These are phyloP conservation scores for Plecturocebus donacophilus DNA, from an alignment of 2,113 vertebrate genomes.

Conservation along the genomic window DNA sequence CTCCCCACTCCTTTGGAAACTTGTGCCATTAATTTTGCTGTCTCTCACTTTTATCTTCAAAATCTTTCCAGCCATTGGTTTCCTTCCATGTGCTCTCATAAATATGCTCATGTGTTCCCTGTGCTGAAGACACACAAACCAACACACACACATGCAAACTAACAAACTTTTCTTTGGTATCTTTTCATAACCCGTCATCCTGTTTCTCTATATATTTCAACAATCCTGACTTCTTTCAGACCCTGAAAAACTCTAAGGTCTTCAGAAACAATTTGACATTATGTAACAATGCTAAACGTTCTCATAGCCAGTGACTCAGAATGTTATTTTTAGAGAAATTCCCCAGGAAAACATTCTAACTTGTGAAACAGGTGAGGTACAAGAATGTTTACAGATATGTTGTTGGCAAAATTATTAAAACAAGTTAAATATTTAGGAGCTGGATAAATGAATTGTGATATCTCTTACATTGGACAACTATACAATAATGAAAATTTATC, in stretches of 20 bases:
- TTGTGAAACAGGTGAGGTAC: neutral
- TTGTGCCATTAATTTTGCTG: neutral
- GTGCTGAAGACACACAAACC: neutral
- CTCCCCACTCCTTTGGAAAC: neutral
- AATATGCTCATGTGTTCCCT: neutral
- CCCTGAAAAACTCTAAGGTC: neutral
- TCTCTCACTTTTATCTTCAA: slow-evolving; percentile 6
- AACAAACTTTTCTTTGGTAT: neutral
- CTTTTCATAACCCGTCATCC: neutral
- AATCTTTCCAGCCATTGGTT: neutral
- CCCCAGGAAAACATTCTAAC: neutral
- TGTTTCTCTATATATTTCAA: neutral
- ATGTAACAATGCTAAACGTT: neutral
- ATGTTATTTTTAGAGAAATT: neutral
- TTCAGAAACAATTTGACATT: neutral
- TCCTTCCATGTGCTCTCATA: neutral
- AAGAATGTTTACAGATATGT: neutral
- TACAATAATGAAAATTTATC: slow-evolving; percentile 11
- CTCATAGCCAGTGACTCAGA: neutral
- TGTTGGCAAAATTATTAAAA: slow-evolving; percentile 2
- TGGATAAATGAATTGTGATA: neutral
- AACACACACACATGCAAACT: neutral
- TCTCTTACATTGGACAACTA: neutral
- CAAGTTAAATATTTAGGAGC: neutral
- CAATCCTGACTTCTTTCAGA: neutral